Evolutionary conservation across 2,888 invertebrate genomes (phyloP).

Genomic region (Pseudanteris insignis): DNA sequence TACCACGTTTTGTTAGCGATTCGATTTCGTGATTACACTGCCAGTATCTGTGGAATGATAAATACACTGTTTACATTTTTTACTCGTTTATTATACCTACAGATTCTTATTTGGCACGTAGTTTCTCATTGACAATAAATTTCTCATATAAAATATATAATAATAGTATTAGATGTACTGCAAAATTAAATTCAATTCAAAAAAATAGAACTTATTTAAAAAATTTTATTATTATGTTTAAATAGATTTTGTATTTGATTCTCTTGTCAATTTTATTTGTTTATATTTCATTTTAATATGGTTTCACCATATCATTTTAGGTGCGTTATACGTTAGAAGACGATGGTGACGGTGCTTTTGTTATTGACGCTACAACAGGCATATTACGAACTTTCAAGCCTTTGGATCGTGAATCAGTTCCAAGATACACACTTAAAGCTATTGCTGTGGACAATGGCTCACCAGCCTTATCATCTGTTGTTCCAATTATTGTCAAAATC

Average conservation of each 20-base stretch:
- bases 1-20: too few relatives aligned
- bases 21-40: too few relatives aligned
- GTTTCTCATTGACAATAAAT: too few relatives aligned
- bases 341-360: conserved; percentile 90
- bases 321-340: conserved; percentile 77
- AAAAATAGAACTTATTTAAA: too few relatives aligned
- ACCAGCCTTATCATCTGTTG: conserved; percentile 76
- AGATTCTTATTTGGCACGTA: too few relatives aligned
- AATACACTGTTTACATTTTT: too few relatives aligned
- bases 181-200: too few relatives aligned
- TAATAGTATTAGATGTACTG: too few relatives aligned
- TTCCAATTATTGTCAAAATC: conserved; percentile 80
- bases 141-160: too few relatives aligned
- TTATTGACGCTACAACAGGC: conserved; percentile 91
- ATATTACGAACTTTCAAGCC: conserved; percentile 89
- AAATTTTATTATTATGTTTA: too few relatives aligned
- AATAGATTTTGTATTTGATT: neutral
- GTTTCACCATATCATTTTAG: conserved; percentile 21
- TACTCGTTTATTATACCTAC: too few relatives aligned
- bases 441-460: conserved; percentile 90
- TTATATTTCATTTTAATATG: neutral
- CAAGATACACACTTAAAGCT: conserved; percentile 85
- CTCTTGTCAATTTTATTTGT: neutral
- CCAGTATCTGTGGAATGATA: too few relatives aligned
- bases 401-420: conserved; percentile 89